A percentile compares a stretch with the other conserved stretches of the same genome.
Evolutionary conservation across 35 echinoderm and acorn worm species (phyloP).

Genomic region (Diadema setosum): DNA sequence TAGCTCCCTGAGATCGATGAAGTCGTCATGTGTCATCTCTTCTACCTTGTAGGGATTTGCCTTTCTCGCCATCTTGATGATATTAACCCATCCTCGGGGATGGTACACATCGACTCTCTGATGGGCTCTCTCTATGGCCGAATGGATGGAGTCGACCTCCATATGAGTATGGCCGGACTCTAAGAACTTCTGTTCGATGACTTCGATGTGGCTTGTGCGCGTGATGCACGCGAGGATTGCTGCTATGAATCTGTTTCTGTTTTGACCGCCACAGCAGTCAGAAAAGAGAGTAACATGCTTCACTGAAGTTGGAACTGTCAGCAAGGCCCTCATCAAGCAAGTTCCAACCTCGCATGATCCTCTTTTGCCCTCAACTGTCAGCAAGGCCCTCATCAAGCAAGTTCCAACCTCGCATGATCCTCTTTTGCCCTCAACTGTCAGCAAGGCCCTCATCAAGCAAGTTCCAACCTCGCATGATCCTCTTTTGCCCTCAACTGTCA

Average conservation of each 20-base stretch:
- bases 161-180: conserved; percentile 12
- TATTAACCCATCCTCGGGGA: neutral
- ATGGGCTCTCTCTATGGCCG: neutral
- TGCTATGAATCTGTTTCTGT: conserved; percentile 4
- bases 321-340: neutral
- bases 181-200: neutral
- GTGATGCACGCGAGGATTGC: neutral
- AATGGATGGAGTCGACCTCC: conserved; percentile 15
- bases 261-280: conserved; percentile 31
- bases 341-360: neutral
- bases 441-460: too few relatives aligned
- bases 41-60: too few relatives aligned
- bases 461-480: neutral
- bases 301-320: neutral
- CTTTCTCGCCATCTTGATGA: neutral
- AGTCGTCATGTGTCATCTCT: too few relatives aligned
- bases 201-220: neutral
- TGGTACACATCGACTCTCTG: neutral
- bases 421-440: neutral
- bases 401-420: neutral
- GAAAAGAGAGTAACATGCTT: neutral
- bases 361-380: neutral
- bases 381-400: too few relatives aligned
- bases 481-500: neutral
- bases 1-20: too few relatives aligned